Evolutionary conservation across 2,797 vertebrate species (phyloP).

Genomic region (Lepus townsendii): DNA sequence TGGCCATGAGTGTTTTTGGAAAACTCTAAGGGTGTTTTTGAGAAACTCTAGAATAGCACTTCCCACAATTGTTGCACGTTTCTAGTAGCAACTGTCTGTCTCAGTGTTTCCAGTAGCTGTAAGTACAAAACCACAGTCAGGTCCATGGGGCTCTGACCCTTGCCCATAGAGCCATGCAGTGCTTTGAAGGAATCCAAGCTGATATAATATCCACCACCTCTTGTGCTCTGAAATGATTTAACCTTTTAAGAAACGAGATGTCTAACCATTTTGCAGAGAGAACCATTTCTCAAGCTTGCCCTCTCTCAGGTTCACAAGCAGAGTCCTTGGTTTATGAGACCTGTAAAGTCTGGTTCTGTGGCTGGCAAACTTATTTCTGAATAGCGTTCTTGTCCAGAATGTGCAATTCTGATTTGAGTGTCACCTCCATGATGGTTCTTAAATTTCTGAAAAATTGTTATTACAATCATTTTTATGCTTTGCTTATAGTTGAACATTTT

Average conservation of each 20-base stretch:
- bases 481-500: not conserved
- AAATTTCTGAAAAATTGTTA: not conserved
- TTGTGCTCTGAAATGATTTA: not conserved
- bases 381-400: not conserved
- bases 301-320: not conserved
- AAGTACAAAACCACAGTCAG: not conserved
- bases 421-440: not conserved
- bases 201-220: too few species aligned
- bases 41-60: not conserved
- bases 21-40: not conserved
- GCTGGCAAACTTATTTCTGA: not conserved
- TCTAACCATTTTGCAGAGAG: not conserved
- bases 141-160: not conserved
- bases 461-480: not conserved
- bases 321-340: too few species aligned
- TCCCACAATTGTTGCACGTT: not conserved
- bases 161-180: not conserved
- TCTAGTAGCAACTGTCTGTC: not conserved
- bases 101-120: not conserved
- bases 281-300: not conserved
- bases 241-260: not conserved
- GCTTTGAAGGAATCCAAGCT: not conserved
- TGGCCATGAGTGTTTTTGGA: not conserved
- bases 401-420: not conserved
- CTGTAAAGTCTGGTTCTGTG: not conserved